A percentile compares a stretch with the other conserved stretches of the same genome.
These are phyloP conservation scores for Menura novaehollandiae DNA, from an alignment of 2,113 vertebrate genomes.

Conservation along the genomic window DNA sequence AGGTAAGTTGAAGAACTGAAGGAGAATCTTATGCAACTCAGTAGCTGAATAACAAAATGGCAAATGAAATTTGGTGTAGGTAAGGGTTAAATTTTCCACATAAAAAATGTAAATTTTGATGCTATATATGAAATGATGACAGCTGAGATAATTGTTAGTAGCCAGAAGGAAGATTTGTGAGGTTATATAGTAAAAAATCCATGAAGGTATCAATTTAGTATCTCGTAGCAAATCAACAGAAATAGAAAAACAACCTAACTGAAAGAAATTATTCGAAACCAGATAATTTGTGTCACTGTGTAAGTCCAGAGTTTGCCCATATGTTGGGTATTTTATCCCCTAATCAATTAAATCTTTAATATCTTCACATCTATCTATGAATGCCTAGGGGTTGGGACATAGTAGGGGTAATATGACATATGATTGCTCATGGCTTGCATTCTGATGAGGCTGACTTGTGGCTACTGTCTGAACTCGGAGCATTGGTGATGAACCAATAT, in stretches of 20 bases:
- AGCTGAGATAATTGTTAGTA: neutral
- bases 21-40: neutral
- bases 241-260: neutral
- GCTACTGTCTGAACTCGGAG: neutral
- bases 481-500: neutral
- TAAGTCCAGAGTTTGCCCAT: neutral
- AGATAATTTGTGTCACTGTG: neutral
- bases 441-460: neutral
- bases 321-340: neutral
- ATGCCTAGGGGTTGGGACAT: neutral
- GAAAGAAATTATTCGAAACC: neutral
- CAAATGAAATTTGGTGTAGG: neutral
- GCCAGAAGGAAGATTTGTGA: neutral
- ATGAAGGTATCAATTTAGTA: neutral
- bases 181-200: neutral
- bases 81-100: neutral
- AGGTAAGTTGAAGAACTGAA: neutral
- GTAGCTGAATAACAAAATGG: neutral
- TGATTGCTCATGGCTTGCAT: fast-evolving
- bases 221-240: neutral
- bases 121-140: neutral
- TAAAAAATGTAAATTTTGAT: neutral
- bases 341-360: neutral
- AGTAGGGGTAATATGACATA: neutral
- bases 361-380: neutral